Percentiles rank a stretch among this genome's conserved stretches.
Evolutionary conservation across 2,888 invertebrate species (phyloP).

Genomic region (Drosophila neotestacea): DNA sequence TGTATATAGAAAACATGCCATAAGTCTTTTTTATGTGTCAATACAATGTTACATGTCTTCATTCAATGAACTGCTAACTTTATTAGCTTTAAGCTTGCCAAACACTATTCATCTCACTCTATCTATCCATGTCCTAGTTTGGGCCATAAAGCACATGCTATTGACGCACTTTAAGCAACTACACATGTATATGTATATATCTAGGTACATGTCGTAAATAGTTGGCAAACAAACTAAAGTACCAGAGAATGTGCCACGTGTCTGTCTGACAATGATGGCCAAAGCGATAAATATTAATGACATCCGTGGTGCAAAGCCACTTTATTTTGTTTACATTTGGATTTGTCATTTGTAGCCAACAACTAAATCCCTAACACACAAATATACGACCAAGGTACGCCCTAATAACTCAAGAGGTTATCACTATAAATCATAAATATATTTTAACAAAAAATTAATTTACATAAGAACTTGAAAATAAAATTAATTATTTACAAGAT

Average conservation of each 20-base stretch:
- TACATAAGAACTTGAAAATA: too few relatives aligned
- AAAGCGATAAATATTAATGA: constrained; percentile 72
- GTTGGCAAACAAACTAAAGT: constrained; percentile 10
- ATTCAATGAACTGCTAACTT: constrained; percentile 27
- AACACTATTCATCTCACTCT: constrained; percentile 6
- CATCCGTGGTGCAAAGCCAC: constrained; percentile 34
- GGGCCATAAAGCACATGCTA: constrained; percentile 34
- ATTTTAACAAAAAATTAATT: too few relatives aligned
- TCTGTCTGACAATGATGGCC: constrained; percentile 51
- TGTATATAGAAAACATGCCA: constrained; percentile 10
- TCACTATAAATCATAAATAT: not conserved
- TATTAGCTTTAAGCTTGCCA: constrained; percentile 50
- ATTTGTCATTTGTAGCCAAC: constrained; percentile 41
- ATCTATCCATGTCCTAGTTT: constrained; percentile 8
- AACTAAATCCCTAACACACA: not conserved
- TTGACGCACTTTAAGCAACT: constrained; percentile 34
- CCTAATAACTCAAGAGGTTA: constrained; percentile 2
- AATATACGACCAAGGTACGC: constrained; percentile 7
- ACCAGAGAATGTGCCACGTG: constrained; percentile 40
- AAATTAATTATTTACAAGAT: too few relatives aligned
- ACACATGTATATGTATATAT: not conserved
- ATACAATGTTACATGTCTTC: constrained; percentile 13
- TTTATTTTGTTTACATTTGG: constrained; percentile 53
- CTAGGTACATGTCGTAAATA: constrained; percentile 24
- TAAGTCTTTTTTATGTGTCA: constrained; percentile 26